phyloP scores from a whole-genome alignment of 2,113 vertebrate species.

The Panthera leo region DNA sequence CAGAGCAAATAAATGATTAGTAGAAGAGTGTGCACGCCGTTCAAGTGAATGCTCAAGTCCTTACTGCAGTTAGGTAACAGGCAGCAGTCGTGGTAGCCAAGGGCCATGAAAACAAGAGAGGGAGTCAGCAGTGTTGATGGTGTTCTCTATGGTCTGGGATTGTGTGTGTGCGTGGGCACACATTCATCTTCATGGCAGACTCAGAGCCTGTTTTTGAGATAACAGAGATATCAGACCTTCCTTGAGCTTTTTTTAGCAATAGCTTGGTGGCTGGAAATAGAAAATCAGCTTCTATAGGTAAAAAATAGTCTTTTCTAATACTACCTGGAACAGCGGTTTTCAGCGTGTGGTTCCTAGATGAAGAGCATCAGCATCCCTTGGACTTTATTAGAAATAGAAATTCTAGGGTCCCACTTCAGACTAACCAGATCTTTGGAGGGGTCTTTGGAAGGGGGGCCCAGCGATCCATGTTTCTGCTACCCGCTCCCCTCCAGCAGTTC shows the following conservation, averaged over 20 bases:
- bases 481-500: neutral
- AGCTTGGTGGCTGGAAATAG: neutral
- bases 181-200: neutral
- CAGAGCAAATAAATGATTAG: neutral
- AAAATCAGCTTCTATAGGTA: neutral
- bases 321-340: neutral
- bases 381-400: neutral
- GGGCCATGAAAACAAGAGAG: neutral
- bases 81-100: neutral
- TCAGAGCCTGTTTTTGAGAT: neutral
- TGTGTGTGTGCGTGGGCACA: neutral
- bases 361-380: no score
- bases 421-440: neutral
- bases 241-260: neutral
- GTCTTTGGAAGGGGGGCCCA: neutral
- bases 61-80: neutral
- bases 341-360: neutral
- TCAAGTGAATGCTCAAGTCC: neutral
- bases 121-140: neutral
- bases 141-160: fast-evolving
- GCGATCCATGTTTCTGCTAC: neutral
- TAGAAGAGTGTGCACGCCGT: neutral
- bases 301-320: neutral
- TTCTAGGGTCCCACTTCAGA: neutral
- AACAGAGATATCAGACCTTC: neutral